phyloP scores from a whole-genome alignment of 2,888 invertebrate genomes.

The Orgyia antiqua region DNA sequence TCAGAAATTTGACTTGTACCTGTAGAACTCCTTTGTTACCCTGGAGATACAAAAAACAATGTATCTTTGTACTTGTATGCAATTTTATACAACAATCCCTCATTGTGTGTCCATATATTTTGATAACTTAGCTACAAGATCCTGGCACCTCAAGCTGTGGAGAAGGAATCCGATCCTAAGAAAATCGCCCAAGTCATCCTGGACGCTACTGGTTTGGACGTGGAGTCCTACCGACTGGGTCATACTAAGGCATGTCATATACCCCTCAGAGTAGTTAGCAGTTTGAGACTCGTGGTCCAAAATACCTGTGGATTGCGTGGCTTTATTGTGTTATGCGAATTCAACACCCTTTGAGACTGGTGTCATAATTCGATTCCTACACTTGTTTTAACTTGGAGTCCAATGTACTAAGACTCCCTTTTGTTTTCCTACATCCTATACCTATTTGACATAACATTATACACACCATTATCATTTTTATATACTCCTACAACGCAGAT shows the following conservation, averaged over 20 bases:
- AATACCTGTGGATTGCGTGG: slow-evolving; percentile 40
- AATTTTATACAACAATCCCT: slow-evolving; percentile 38
- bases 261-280: slow-evolving; percentile 54
- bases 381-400: slow-evolving; percentile 50
- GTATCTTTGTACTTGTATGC: slow-evolving; percentile 26
- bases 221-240: slow-evolving; percentile 97
- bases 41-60: slow-evolving; percentile 22
- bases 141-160: slow-evolving; percentile 93
- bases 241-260: slow-evolving; percentile 95
- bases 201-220: slow-evolving; percentile 89
- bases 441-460: slow-evolving; percentile 30
- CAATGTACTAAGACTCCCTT: slow-evolving; percentile 57
- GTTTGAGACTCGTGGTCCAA: slow-evolving; percentile 45
- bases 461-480: slow-evolving; percentile 48
- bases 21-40: slow-evolving; percentile 8
- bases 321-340: slow-evolving; percentile 48
- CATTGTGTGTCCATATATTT: slow-evolving; percentile 66
- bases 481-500: slow-evolving; percentile 85
- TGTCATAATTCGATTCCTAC: slow-evolving; percentile 46
- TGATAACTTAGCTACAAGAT: slow-evolving; percentile 95
- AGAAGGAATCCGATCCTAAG: slow-evolving; percentile 86
- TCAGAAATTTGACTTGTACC: slow-evolving; percentile 16
- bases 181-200: slow-evolving; percentile 90
- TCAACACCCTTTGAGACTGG: slow-evolving; percentile 55
- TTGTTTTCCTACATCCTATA: slow-evolving; percentile 39